A percentile compares a stretch with the other conserved stretches of the same genome.
These are phyloP conservation scores for Gari tellinella DNA, from an alignment of 2,888 invertebrate species.

Conservation along the genomic window DNA sequence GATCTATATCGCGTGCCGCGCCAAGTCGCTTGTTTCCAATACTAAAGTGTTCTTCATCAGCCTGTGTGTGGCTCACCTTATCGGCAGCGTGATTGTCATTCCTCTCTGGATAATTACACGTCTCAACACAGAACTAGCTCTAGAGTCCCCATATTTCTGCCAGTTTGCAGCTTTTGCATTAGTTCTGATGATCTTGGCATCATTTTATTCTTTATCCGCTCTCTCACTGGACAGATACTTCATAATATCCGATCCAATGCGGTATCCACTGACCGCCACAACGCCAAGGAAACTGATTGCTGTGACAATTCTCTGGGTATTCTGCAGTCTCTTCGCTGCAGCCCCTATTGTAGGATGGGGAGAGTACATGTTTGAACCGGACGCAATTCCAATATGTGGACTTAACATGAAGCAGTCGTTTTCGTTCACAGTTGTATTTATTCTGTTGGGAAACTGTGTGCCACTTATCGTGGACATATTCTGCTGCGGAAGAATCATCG, in stretches of 20 bases:
- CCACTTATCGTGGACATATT: slow-evolving; percentile 66
- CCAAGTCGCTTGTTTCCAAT: slow-evolving; percentile 54
- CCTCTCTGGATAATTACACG: slow-evolving; percentile 51
- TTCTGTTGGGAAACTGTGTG: slow-evolving; percentile 56
- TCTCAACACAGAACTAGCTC: slow-evolving; percentile 31
- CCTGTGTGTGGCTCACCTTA: slow-evolving; percentile 44
- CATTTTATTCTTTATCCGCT: slow-evolving; percentile 73
- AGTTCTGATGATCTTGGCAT: slow-evolving; percentile 65
- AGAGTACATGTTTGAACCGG: slow-evolving; percentile 69
- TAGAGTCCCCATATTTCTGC: slow-evolving; percentile 31
- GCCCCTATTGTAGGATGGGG: slow-evolving; percentile 74
- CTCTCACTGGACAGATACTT: slow-evolving; percentile 74
- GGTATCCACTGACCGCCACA: slow-evolving; percentile 70
- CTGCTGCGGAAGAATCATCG: slow-evolving; percentile 65
- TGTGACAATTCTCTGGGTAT: slow-evolving; percentile 64
- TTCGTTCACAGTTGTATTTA: slow-evolving; percentile 59
- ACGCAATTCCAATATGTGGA: slow-evolving; percentile 72
- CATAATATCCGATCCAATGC: slow-evolving; percentile 73
- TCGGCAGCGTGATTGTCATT: slow-evolving; percentile 56
- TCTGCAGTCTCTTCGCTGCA: slow-evolving; percentile 64
- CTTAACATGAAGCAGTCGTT: slow-evolving; percentile 47
- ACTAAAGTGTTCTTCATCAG: slow-evolving; percentile 57
- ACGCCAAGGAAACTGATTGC: slow-evolving; percentile 48
- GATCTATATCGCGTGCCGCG: slow-evolving; percentile 47
- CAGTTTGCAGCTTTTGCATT: slow-evolving; percentile 39